phyloP scores from a whole-genome alignment of 2,888 invertebrate genomes.

The Caenorhabditis sp. region DNA sequence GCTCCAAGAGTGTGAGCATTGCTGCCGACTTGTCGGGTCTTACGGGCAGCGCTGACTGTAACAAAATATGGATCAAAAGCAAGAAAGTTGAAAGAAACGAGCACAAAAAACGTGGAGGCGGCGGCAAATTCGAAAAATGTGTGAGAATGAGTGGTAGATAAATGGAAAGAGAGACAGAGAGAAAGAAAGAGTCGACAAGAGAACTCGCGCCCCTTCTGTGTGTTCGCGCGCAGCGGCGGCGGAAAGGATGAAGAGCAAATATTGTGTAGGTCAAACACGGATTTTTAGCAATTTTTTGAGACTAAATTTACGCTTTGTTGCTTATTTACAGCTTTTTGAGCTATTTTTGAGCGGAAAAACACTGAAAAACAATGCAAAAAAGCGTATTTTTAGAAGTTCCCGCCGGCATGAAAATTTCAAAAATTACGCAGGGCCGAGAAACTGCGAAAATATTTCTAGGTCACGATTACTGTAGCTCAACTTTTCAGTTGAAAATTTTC shows the following conservation, averaged over 20 bases:
- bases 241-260: slow-evolving; percentile 41
- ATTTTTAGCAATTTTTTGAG: slow-evolving; percentile 48
- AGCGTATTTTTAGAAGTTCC: neutral
- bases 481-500: too few species aligned
- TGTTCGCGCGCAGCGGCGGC: slow-evolving; percentile 50
- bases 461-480: neutral
- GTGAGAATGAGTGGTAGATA: slow-evolving; percentile 50
- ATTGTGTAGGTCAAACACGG: slow-evolving; percentile 58
- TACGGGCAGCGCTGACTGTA: slow-evolving; percentile 64
- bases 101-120: slow-evolving; percentile 34
- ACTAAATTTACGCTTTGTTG: slow-evolving; percentile 18
- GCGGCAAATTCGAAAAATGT: slow-evolving; percentile 58
- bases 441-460: neutral
- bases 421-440: neutral
- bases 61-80: slow-evolving; percentile 5
- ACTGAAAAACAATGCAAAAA: slow-evolving; percentile 2
- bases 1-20: slow-evolving; percentile 77
- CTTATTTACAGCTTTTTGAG: slow-evolving; percentile 11
- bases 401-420: neutral
- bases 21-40: slow-evolving; percentile 65
- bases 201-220: slow-evolving; percentile 48
- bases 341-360: slow-evolving; percentile 14
- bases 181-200: slow-evolving; percentile 11
- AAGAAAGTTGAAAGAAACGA: slow-evolving; percentile 1
- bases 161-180: slow-evolving; percentile 7